These are phyloP conservation scores for Plutomurus gul DNA, from an alignment of 1,140 invertebrate species.

Conservation along the genomic window DNA sequence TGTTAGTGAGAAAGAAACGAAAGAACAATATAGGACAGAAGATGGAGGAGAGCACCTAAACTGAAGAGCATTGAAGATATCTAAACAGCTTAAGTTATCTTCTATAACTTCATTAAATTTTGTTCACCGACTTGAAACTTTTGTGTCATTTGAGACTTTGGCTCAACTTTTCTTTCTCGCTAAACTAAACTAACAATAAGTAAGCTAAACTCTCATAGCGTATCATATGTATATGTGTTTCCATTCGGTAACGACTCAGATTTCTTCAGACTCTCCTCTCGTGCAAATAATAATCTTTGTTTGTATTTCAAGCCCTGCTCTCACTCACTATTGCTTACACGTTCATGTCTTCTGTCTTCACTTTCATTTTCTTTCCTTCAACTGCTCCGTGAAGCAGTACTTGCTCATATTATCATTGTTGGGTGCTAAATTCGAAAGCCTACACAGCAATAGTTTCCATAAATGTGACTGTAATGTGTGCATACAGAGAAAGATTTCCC, in stretches of 20 bases:
- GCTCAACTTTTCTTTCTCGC: conserved; percentile 30
- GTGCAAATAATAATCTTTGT: conserved; percentile 25
- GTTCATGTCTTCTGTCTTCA: not conserved
- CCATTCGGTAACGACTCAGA: not conserved
- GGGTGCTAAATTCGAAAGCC: not conserved
- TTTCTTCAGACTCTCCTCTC: too few species aligned
- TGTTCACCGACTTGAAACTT: conserved; percentile 39
- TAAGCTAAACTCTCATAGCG: conserved; percentile 13
- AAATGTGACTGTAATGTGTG: too few species aligned
- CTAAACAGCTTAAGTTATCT: conserved; percentile 38
- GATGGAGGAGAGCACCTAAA: not conserved
- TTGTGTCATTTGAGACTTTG: conserved; percentile 45
- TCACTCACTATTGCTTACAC: too few species aligned
- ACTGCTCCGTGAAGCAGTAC: not conserved
- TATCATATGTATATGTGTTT: not conserved
- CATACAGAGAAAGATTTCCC: too few species aligned
- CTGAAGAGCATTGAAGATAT: not conserved
- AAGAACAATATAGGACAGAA: not conserved
- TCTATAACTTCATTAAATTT: conserved; percentile 50
- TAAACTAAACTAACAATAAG: conserved; percentile 31
- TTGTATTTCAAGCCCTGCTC: conserved; percentile 14
- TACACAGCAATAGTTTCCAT: not conserved
- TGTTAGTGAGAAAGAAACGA: not conserved
- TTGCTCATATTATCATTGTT: not conserved
- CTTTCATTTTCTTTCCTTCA: not conserved